Base-by-base conservation (phyloP, 1,140 invertebrate species). In the Pinna nobilis region DNA sequence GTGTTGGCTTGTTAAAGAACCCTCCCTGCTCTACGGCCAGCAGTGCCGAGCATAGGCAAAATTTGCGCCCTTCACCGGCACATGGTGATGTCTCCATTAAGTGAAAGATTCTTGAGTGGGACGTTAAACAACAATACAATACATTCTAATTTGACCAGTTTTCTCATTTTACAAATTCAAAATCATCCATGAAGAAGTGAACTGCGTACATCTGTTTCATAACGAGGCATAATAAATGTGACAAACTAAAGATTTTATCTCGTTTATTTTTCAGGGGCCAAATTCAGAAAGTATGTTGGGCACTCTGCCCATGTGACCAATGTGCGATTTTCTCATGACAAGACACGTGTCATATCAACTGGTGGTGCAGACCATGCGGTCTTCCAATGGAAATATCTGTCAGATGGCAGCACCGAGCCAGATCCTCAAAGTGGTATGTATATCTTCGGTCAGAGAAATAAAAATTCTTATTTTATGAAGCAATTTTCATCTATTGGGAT, bases 251-350 rank as follows among this genome's bases (percentile, higher is more conserved):
- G 20, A 47, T 18, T 49, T 30, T 32, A 30, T 64, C 50, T n/a
- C 50, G 28, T 60, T 68, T 73, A 68, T n/a, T 20, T 78, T 69
- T 28, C 70, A 89, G 88, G 89, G 70, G 86, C 88, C 32, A 89
- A 89, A 66, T 89, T 88, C 68, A 73, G 88, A 51, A 89, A 88
- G 73, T 90, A 90, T 70, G 82, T 87, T 7, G 89, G 89, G 53
- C 89, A 90, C 75, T 89, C 88, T 28, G 87, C 88, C 30, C 89
- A 89, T 81, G 88, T 90, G 41, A 89, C 88, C 15, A 89, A 89
- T 76, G 86, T 88, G 4, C 73, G 89, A 23, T 89, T 89, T 74
- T 85, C 87, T 30, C 64, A 79, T 55, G 88, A 89, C 74, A 86
- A 84, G 57, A 81, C 72, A 7, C 61, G 79, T 23, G 83, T 90